These are phyloP conservation scores for Melanostoma mellinum DNA, from an alignment of 2,888 invertebrate species.

Conservation along the genomic window DNA sequence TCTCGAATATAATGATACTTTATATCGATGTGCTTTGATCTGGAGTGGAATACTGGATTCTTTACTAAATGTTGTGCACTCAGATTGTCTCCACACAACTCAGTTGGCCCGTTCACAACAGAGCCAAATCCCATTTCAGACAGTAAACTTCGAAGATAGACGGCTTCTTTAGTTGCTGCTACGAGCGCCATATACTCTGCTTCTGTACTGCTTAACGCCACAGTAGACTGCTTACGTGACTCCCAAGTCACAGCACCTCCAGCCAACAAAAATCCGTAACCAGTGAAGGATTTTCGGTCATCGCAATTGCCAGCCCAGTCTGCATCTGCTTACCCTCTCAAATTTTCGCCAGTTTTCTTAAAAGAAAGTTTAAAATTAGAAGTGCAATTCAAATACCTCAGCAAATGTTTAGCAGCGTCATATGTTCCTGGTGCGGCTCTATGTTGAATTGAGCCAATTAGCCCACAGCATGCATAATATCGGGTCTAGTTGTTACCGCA, in stretches of 20 bases:
- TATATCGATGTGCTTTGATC: no score
- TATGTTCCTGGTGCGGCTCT: conserved; percentile 56
- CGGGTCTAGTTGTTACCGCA: conserved; percentile 46
- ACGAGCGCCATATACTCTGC: no score
- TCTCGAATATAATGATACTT: no score
- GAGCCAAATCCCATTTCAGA: no score
- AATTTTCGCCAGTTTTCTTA: neutral
- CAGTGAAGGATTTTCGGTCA: conserved; percentile 59
- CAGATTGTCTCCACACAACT: no score
- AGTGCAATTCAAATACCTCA: conserved; percentile 53
- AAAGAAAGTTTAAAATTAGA: neutral
- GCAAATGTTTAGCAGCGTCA: conserved; percentile 52
- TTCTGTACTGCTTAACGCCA: neutral
- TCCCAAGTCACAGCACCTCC: conserved; percentile 49
- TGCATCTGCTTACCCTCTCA: neutral
- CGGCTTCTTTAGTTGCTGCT: no score
- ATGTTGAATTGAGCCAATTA: conserved; percentile 55
- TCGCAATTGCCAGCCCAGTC: no score
- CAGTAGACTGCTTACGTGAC: conserved; percentile 44
- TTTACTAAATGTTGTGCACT: conserved; percentile 23
- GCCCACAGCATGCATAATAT: conserved; percentile 52
- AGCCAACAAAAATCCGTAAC: conserved; percentile 45
- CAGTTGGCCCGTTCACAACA: no score
- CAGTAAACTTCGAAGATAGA: no score
- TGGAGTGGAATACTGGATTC: conserved; percentile 11